phyloP scores from a whole-genome alignment of 1,140 invertebrate species.

The Drosophila nasuta region DNA sequence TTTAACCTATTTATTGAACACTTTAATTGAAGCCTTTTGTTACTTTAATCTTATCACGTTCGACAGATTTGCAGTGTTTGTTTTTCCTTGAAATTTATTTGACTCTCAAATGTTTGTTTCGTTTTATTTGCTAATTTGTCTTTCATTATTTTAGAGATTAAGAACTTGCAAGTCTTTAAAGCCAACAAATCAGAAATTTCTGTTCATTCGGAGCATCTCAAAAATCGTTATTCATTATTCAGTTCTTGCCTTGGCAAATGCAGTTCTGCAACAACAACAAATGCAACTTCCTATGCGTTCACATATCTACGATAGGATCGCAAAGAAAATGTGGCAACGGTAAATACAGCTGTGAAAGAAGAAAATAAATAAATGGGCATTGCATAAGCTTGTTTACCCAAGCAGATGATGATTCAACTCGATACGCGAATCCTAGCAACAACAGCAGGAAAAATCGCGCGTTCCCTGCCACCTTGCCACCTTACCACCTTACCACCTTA shows the following conservation, averaged over 20 bases:
- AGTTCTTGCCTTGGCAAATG: background rate
- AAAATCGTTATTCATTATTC: background rate
- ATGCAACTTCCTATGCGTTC: background rate
- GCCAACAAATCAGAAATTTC: background rate
- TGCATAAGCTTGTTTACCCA: constrained; percentile 20
- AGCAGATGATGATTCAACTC: background rate
- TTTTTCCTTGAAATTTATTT: no score
- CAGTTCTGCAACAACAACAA: background rate
- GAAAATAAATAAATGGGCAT: background rate
- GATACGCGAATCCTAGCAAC: background rate
- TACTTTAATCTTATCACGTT: no score
- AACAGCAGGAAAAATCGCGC: constrained; percentile 7
- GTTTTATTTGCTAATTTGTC: no score
- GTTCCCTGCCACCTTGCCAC: background rate
- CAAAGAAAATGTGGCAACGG: background rate
- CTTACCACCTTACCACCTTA: no score
- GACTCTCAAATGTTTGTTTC: no score
- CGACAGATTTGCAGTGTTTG: no score
- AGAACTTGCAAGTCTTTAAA: background rate
- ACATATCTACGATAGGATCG: background rate
- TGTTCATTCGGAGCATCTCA: background rate
- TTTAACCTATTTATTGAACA: background rate
- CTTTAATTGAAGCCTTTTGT: background rate
- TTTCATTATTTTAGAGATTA: no score
- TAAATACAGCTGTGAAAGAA: constrained; percentile 4